Evolutionary conservation across 2,888 invertebrate genomes (phyloP), one percentile per base, ranked within the genome.

Genomic region (Tyria jacobaeae): DNA sequence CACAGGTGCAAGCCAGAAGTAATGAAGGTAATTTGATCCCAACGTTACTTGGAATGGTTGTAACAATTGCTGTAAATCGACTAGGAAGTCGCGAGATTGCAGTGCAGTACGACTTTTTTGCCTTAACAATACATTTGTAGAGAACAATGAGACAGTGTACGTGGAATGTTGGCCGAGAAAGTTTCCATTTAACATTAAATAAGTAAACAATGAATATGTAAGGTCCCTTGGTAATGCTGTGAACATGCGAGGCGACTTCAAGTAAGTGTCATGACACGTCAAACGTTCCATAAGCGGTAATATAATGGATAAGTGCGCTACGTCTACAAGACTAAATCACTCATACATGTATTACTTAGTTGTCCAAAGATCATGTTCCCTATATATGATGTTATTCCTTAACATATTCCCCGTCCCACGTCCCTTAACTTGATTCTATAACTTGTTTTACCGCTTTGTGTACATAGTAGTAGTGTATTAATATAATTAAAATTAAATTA

Each of bases 141-240:
- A 82, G 83, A 87, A 89, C 89, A 89, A 89, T 87, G 81, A 75
- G 78, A 84, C 82, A 81, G 80, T 80, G 76, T 78, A 79, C 73
- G 72, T 80, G 72, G 80, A 69, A 72, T 47, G 75, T 75, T 78
- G 73, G 83, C 70, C 79, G 86, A 80, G 87, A 87, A 88, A 88
- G 87, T 84, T 79, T 79, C 73, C 74, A 71, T 69, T 66, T 64
- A 72, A 76, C 62, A 67, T 62, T 64, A 73, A 65, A 73, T 65
- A 70, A 70, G 63, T 65, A 73, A 73, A 76, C 68, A 76, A 65
- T 61, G 70, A 60, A 51, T 41, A 25, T 52, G 17, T 34, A 51
- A 15, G 37, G 10, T 39, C 24, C 5, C 24, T 24, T 10, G 34
- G 24, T n/a, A 34, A 47, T 31, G 17, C 17, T 31, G 12, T 48